Base-by-base conservation (phyloP, 2,113 vertebrate species). In the Cochlearius cochlearius region DNA sequence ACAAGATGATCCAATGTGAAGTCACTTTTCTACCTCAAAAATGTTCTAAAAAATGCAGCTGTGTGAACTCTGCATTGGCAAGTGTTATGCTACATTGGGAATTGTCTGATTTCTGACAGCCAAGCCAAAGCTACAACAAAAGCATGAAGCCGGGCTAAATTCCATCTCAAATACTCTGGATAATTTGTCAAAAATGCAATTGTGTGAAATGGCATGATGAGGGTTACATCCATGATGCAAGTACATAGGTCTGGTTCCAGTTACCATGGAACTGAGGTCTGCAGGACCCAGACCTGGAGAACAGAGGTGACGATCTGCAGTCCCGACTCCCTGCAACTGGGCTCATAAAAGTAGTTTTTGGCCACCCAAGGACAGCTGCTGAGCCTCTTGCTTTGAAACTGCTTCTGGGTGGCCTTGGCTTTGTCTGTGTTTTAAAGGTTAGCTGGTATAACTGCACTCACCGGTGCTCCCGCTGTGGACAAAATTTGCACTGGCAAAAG, bases 21-120 rank as follows among this genome's bases (percentile, higher is more conserved):
- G 45, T n/a, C 5, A 30, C 41, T 88, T 94, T 64, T 52, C 43
- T 67, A 2, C 69, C 36, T 36, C 49, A 79, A 20, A 82, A 92
- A 27, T 12, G 3, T 56, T 56, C 29, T 38, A 23, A 67, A 93
- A 58, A 52, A 27, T 14, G 25, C 23, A 19, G 3, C 67, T 14
- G 11, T 13, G 32, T 38, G 19, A 92, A 12, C 5, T 84, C 16
- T 6, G 12, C 0, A 0, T 13, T 56, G 71, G 29, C 43, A 79
- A 64, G 27, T 5, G 27, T 68, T 41, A 11, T 0, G 0, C 20
- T 56, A 9, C 23, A 5, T 45, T 32, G 38, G 81, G 41, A 63
- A n/a, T 47, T 69, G 47, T 47, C 38, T 59, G 38, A 49, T 19
- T 43, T 75, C 56, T 88, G 81, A 59, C 32, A 52, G 7, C 22